Evolutionary conservation across 2,888 invertebrate genomes (phyloP), one percentile per base, ranked within the genome.

Genomic region (Druceiella hillmani): DNA sequence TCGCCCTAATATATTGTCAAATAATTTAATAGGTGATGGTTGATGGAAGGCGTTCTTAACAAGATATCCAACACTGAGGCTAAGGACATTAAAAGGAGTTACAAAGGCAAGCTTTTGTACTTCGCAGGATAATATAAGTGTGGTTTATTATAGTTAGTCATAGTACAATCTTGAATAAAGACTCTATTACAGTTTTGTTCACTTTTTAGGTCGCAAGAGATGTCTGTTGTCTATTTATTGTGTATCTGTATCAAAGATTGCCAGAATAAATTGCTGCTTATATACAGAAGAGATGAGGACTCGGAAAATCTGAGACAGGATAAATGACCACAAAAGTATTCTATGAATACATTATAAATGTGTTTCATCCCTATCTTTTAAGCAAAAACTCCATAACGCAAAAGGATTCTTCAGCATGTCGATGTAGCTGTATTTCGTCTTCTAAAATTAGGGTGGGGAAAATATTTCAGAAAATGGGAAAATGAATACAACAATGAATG

Each of bases 31-130:
- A 29, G 50, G 47, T 13, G 15, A 35, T 14, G 43, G 41, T 5
- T 46, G 50, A 46, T 36, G 41, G 5, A 43, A 41, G 34, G 46
- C 47, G 26, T 53, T 55, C 43, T 45, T 55, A 27, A 53, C 49
- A 45, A 40, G 53, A 36, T 51, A 55, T 28, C 50, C 52, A 6
- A 41, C 20, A 26, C 40, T 55, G 43, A 35, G 32, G 11, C 22
- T 34, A 36, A 42, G 51, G 38, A 52, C 46, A 4, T 41, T 40
- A 4, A 52, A 54, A 40, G n/a, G 48, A 34, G 51, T 54, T 2
- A 52, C 48, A 35, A 38, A 48, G 30, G 50, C 54, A 15, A 53
- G 54, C 41, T 48, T 51, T 13, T 49, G 46, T 44, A 52, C 55
- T 7, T 49, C 51, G 26, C 53, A 57, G 46, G 34, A 14, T 5